Evolutionary conservation across 2,113 vertebrate genomes (phyloP).

Genomic region (Lethenteron camtschaticum): DNA sequence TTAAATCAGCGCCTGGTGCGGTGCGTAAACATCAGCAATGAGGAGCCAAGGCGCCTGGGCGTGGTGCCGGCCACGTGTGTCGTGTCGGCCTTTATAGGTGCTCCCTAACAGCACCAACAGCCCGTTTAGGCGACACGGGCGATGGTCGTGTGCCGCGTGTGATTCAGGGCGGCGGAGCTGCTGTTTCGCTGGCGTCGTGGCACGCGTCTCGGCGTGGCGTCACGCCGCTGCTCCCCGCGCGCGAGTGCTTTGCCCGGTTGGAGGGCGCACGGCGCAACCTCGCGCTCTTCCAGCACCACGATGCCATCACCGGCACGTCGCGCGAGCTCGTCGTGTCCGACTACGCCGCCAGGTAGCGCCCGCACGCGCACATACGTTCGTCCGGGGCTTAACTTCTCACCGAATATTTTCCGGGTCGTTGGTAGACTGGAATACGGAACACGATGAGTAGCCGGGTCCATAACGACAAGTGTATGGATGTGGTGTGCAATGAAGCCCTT

Average conservation of each 20-base stretch:
- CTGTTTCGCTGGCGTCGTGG: conserved; percentile 57
- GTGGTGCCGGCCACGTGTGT: too few relatives aligned
- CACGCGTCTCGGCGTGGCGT: conserved; percentile 35
- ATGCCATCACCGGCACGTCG: conserved; percentile 69
- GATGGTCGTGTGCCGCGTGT: background rate
- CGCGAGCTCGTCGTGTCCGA: conserved; percentile 72
- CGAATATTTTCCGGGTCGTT: too few relatives aligned
- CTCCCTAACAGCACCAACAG: too few relatives aligned
- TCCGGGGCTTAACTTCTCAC: too few relatives aligned
- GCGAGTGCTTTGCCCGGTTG: conserved; percentile 42
- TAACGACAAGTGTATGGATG: too few relatives aligned
- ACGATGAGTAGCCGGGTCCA: too few relatives aligned
- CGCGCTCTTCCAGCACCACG: conserved; percentile 83
- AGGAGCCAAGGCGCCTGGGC: too few relatives aligned
- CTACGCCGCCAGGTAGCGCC: conserved; percentile 52
- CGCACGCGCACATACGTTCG: background rate
- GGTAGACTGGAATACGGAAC: too few relatives aligned
- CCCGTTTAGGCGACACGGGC: too few relatives aligned
- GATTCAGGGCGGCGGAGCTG: conserved; percentile 62
- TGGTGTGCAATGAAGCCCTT: background rate
- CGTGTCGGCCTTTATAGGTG: too few relatives aligned
- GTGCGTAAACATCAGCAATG: too few relatives aligned
- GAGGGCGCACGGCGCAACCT: conserved; percentile 55
- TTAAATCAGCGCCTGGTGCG: too few relatives aligned
- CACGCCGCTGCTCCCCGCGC: conserved; percentile 39